Evolutionary conservation across 2,888 invertebrate species (phyloP), one percentile per base, ranked within the genome.

Genomic region (Anodontia alba): DNA sequence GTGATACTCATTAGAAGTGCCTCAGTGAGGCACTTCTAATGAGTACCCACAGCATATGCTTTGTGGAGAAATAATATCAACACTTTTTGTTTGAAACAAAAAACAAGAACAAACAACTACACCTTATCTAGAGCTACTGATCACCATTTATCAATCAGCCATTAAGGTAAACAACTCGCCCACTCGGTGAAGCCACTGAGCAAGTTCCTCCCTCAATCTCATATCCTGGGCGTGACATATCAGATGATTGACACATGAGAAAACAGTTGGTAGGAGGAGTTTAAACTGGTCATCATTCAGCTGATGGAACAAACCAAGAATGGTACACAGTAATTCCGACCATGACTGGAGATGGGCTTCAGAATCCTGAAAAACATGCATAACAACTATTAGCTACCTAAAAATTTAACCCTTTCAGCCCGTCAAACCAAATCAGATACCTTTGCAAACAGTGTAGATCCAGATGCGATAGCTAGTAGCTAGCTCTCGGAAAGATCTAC

Each of bases 311-410:
- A 98, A 95, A 92, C 98, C 98, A 93, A 98, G 96, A 86, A 97
- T 97, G 31, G 97, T 97, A 93, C 97, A 97, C 89, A 98, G 95
- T 89, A 98, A 96, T 94, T 98, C 94, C 33, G 93, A 91, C 95
- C 98, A 96, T 29, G 98, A 97, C 76, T 96, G 96, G 82, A 97
- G 96, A 92, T 97, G 97, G 26, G 98, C 97, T 92, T 98, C 98
- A 74, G 97, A 96, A 93, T 98, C 97, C 97, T 97, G 95, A 89
- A 94, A 93, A 71, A 76, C 67, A 72, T 42, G 42, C 7, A n/a
- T n/a, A n/a, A n/a, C n/a, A n/a, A n/a, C n/a, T n/a, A n/a, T n/a
- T n/a, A n/a, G n/a, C n/a, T n/a, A 67, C 26, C 51, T 0, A 51
- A 51, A 15, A 12, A 46, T 15, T 51, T 51, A n/a, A 23, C 26